Base-by-base conservation (phyloP, 23 tunicate species). In the Clavelina lepadiformis region DNA sequence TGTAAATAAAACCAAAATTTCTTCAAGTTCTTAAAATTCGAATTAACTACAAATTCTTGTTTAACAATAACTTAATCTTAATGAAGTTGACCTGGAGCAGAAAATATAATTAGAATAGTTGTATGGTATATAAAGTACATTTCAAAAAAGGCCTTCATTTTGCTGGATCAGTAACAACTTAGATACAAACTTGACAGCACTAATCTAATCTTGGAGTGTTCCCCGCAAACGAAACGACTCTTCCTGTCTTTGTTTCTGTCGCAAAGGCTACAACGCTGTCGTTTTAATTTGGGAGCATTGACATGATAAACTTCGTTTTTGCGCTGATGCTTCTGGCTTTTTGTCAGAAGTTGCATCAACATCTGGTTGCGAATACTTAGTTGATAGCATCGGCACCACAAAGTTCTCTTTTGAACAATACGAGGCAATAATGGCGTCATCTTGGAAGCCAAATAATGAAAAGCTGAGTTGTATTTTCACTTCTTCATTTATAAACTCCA, bases 231-330 rank as follows among this genome's bases (percentile, higher is more conserved):
- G 23, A n/a, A 53, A 11, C 59, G 59, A 53, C 20, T 53, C 59
- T 53, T 53, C 59, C 23, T 53, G 59, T 53, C 59, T n/a, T 53
- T 53, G 59, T 53, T 53, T 53, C 59, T 53, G 15, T n/a, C 59
- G 59, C 59, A 53, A 53, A 53, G 59, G 59, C 59, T 53, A 53
- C 59, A 53, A n/a, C 23, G 59, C 59, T 11, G 59, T 53, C 23
- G 59, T 53, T n/a, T 53, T 53, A 53, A 53, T 53, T 11, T 53
- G 59, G 59, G 59, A 53, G 24, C 59, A 11, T 53, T 53, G 59
- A n/a, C 59, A 53, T 53, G 7, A 53, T 53, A 24, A 53, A n/a
- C 59, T 53, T 53, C 23, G 18, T 53, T 53, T n/a, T 53, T 53
- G 59, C 59, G 59, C 59, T 28, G 23, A 53, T 53, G 59, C 59